Evolutionary conservation across 2,113 vertebrate species (phyloP).

Genomic region (Petromus typicus): DNA sequence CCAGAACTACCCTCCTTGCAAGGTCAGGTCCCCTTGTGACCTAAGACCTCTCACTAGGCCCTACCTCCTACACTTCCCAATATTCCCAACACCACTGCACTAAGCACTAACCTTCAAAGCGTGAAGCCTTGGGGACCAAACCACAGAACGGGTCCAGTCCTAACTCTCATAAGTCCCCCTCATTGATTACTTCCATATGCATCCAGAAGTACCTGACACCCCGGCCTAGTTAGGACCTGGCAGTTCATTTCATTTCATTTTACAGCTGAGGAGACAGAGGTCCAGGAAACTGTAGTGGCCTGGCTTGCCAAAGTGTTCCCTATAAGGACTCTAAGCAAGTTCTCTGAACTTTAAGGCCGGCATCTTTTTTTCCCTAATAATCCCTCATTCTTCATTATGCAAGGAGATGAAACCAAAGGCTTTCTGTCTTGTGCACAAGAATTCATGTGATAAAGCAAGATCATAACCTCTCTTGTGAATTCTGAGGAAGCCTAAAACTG

Average conservation of each 20-base stretch:
- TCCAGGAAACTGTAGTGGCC: rapidly evolving
- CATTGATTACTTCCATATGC: background rate
- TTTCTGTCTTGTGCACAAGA: background rate
- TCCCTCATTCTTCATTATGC: background rate
- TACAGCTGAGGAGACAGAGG: background rate
- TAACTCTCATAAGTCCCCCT: background rate
- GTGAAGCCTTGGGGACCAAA: background rate
- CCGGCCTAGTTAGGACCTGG: background rate
- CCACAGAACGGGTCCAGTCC: background rate
- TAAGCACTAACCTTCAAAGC: background rate
- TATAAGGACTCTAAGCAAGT: background rate
- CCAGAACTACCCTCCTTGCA: background rate
- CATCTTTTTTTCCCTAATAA: background rate
- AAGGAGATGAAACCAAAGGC: background rate
- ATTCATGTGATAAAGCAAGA: background rate
- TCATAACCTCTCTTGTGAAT: background rate
- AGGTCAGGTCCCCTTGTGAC: no score
- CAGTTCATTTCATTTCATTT: background rate
- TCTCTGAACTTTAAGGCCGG: background rate
- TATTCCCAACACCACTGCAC: background rate
- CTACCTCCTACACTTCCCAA: background rate
- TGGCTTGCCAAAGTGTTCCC: background rate
- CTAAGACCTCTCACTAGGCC: background rate
- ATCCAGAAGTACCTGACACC: background rate
- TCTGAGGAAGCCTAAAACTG: background rate